Evolutionary conservation across 2,113 vertebrate species (phyloP), one percentile per base, ranked within the genome.

Genomic region (Caretta caretta): DNA sequence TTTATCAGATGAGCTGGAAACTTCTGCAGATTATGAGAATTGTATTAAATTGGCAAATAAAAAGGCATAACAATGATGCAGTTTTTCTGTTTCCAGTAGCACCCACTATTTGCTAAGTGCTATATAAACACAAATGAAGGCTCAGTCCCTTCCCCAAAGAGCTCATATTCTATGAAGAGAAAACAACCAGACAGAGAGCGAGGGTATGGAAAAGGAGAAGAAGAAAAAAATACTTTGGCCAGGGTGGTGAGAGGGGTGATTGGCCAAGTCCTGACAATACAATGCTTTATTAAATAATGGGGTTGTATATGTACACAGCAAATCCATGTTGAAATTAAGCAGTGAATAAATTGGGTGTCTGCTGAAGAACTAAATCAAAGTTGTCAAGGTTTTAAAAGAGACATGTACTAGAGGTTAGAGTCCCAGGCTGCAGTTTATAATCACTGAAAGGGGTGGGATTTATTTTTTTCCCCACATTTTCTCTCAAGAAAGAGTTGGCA

Each of bases 31-130:
- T n/a, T 20, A 81, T 65, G 29, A 75, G 35, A 85, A 65, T 0
- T 5, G 25, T 27, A 78, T 75, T 83, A 80, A 59, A 35, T 1
- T 29, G 22, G 17, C 24, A 54, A 84, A 81, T 19, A 22, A 90
- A 86, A 42, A 81, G 22, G 2, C 79, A 22, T 51, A 56, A 8
- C 3, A 5, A 11, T 1, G 0, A 14, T 25, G 6, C 1, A 1
- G 72, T 78, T 89, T 90, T 54, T 17, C 20, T 91, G 22, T 49
- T 59, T 20, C 14, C 10, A 56, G 87, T 94, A 65, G 27, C 78
- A 27, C 24, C 8, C 3, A 88, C 76, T 24, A n/a, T 81, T 50
- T 31, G 5, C 20, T 65, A 54, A 35, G 48, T 81, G 48, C n/a
- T 51, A 72, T 17, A 56, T n/a, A 42, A 90, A 72, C 19, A 59